phyloP scores from a whole-genome alignment of 2,113 vertebrate genomes.

The Spermophilus dauricus region DNA sequence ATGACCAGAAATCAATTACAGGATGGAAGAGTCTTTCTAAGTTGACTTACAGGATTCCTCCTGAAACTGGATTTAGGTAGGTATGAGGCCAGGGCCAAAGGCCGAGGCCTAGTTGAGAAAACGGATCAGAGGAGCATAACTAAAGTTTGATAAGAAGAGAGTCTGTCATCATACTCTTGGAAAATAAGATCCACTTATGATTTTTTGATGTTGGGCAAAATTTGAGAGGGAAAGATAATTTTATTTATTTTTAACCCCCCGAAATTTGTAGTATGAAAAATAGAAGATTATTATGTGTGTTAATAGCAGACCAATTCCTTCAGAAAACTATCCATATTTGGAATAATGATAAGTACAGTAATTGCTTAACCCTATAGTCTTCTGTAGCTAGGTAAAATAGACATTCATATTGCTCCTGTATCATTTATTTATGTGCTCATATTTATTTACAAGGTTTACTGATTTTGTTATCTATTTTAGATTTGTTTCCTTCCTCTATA shows the following conservation, averaged over 20 bases:
- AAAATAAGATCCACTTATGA: too few relatives aligned
- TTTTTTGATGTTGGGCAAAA: neutral
- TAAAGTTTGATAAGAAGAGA: neutral
- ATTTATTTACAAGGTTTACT: neutral
- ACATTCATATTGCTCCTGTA: neutral
- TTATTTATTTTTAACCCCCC: neutral
- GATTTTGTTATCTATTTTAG: neutral
- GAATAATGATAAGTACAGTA: conserved; percentile 6
- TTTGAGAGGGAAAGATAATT: neutral
- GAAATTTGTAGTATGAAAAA: neutral
- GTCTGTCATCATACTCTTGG: neutral
- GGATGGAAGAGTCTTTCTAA: neutral
- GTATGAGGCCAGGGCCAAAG: neutral
- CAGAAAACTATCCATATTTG: neutral
- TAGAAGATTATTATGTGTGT: neutral
- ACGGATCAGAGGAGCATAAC: neutral
- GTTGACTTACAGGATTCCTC: neutral
- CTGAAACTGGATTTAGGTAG: neutral
- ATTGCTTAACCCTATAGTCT: neutral
- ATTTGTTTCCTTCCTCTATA: neutral
- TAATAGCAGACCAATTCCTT: neutral
- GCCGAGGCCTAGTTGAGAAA: neutral
- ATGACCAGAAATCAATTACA: neutral
- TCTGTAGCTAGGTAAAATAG: conserved; percentile 32
- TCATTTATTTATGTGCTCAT: neutral